phyloP scores from a whole-genome alignment of 2,888 invertebrate genomes.

The Trichacis sp. region DNA sequence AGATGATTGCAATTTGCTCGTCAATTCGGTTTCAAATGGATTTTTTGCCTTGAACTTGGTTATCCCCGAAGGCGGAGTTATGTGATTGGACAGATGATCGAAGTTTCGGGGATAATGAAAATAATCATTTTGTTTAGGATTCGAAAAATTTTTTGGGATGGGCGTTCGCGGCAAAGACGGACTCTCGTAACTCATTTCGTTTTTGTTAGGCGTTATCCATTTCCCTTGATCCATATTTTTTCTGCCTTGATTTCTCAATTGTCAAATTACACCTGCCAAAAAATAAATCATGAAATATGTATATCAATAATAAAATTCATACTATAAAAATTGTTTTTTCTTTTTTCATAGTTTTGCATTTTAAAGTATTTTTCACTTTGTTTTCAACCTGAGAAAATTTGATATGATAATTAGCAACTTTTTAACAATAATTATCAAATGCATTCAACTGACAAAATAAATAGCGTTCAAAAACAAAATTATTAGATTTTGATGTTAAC shows the following conservation, averaged over 20 bases:
- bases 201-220: slow-evolving; percentile 51
- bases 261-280: no score
- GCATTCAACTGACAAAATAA: slow-evolving; percentile 5
- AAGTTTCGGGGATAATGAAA: slow-evolving; percentile 48
- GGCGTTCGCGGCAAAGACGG: slow-evolving; percentile 50
- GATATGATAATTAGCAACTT: background rate
- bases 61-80: slow-evolving; percentile 73
- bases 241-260: background rate
- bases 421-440: background rate
- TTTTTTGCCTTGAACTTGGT: slow-evolving; percentile 73
- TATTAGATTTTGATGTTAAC: no score
- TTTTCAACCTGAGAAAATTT: background rate
- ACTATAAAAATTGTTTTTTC: no score
- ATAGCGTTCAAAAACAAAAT: no score
- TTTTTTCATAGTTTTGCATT: no score
- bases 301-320: no score
- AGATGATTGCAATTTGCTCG: slow-evolving; percentile 76
- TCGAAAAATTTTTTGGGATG: slow-evolving; percentile 43
- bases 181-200: slow-evolving; percentile 39
- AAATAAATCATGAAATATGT: no score
- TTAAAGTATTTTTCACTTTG: no score
- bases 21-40: slow-evolving; percentile 78
- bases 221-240: slow-evolving; percentile 47
- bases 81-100: slow-evolving; percentile 65
- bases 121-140: slow-evolving; percentile 33